Conservation (phyloP, 2,797 vertebrate genomes). For the Hydrocynus forskahlii region DNA sequence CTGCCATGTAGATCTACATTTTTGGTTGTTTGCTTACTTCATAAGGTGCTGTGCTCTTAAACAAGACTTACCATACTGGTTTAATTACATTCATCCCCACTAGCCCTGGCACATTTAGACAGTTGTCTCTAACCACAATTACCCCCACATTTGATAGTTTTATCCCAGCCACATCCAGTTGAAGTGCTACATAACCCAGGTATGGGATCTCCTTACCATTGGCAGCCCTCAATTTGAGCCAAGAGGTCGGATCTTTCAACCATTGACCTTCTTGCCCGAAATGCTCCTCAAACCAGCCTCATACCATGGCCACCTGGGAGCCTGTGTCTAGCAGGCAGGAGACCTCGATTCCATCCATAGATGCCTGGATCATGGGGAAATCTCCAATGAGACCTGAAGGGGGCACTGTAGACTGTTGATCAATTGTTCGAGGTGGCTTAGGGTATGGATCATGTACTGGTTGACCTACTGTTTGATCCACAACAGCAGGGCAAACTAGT, state of each 20-base stretch:
- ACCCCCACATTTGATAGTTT: too few relatives aligned
- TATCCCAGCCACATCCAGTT: too few relatives aligned
- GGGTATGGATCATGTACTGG: neutral
- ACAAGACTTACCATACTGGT: too few relatives aligned
- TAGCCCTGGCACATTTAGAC: too few relatives aligned
- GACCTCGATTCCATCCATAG: neutral
- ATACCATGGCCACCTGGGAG: neutral
- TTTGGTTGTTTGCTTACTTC: too few relatives aligned
- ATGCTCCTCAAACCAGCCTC: neutral
- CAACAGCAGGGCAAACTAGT: neutral
- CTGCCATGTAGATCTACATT: too few relatives aligned
- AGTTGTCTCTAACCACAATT: too few relatives aligned
- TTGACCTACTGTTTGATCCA: neutral
- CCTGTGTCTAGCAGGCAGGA: neutral
- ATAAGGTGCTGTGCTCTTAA: too few relatives aligned
- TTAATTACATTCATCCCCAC: too few relatives aligned
- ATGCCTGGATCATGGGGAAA: neutral
- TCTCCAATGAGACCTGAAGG: neutral
- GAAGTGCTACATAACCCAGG: too few relatives aligned
- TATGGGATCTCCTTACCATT: neutral
- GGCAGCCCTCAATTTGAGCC: neutral
- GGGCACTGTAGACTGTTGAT: neutral
- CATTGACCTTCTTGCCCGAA: constrained; percentile 3
- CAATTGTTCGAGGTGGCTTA: too few relatives aligned
- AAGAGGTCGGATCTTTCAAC: constrained; percentile 3